These are phyloP conservation scores for Calliopsis andreniformis DNA, from an alignment of 1,140 invertebrate genomes.

Conservation along the genomic window DNA sequence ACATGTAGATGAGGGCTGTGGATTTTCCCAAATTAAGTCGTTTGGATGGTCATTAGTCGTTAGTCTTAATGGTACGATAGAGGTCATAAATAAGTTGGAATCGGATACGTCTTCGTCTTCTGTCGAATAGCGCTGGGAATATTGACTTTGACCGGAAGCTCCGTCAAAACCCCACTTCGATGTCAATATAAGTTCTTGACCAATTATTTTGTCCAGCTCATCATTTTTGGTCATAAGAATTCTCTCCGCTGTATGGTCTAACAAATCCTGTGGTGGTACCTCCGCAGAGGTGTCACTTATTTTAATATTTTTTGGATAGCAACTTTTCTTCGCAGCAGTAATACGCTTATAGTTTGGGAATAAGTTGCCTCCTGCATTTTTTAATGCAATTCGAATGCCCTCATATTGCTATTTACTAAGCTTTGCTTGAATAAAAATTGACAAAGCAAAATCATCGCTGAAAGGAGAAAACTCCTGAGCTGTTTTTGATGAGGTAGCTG, in stretches of 20 bases:
- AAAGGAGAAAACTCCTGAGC: not conserved
- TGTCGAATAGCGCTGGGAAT: too few relatives aligned
- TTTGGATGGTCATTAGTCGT: too few relatives aligned
- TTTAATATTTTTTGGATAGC: not conserved
- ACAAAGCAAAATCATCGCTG: too few relatives aligned
- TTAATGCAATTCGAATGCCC: not conserved
- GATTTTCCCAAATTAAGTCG: too few relatives aligned
- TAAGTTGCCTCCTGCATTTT: not conserved
- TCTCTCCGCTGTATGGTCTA: not conserved
- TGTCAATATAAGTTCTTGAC: not conserved
- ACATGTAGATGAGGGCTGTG: too few relatives aligned
- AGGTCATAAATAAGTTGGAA: too few relatives aligned
- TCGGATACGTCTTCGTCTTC: too few relatives aligned
- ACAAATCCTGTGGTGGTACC: not conserved
- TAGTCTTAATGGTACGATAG: too few relatives aligned
- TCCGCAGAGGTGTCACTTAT: not conserved
- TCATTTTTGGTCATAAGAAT: not conserved
- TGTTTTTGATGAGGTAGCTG: not conserved
- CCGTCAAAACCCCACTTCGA: not conserved
- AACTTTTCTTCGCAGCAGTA: not conserved
- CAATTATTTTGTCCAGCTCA: not conserved
- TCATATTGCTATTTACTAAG: not conserved
- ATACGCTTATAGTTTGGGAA: not conserved
- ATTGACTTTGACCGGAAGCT: not conserved
- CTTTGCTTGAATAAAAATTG: too few relatives aligned